Base-by-base conservation (phyloP, 2,113 vertebrate species). In the Microcebus murinus region DNA sequence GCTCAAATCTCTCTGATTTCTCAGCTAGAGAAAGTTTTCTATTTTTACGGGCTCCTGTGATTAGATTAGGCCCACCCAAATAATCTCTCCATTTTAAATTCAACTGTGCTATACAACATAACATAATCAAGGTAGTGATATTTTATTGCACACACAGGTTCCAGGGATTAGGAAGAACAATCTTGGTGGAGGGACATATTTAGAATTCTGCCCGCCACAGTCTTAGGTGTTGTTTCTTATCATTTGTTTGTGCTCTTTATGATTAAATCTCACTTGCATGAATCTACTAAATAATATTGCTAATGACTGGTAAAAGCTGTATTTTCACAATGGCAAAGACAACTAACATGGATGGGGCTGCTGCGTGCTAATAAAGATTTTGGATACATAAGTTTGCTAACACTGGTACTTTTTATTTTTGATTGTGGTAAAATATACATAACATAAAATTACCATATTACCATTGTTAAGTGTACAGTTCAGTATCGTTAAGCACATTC, bases 221-320 rank as follows among this genome's bases (percentile, higher is more conserved):
- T 88, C 45, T 68, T 77, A 29, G 31, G 25, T 92, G 9, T 57
- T n/a, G 15, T 42, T 79, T 90, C 73, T 95, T 68, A 71, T 76
- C 15, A 95, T 93, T 84, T 81, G 18, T 81, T 85, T 95, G 23
- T 45, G 17, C 8, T 93, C 39, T 77, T 91, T 63, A 79, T 67
- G 81, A 73, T 74, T 63, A 94, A 95, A 71, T 57, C 57, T 79
- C 67, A 80, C 84, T 23, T 55, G 8, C n/a, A 67, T 67, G 34
- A 59, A 77, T 94, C 86, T 91, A 85, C 48, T 48, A 45, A 87
- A 88, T 65, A 85, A 79, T 84, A 17, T 92, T 90, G 61, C 52
- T 71, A 3, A 76, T 79, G 29, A 94, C 39, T 39, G 11, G 20
- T 42, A 57, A 48, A 87, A 87, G 25, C 4, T 87, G 36, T 31